Evolutionary conservation across 1,140 invertebrate species (phyloP).

Genomic region (Lepidurus couesii): DNA sequence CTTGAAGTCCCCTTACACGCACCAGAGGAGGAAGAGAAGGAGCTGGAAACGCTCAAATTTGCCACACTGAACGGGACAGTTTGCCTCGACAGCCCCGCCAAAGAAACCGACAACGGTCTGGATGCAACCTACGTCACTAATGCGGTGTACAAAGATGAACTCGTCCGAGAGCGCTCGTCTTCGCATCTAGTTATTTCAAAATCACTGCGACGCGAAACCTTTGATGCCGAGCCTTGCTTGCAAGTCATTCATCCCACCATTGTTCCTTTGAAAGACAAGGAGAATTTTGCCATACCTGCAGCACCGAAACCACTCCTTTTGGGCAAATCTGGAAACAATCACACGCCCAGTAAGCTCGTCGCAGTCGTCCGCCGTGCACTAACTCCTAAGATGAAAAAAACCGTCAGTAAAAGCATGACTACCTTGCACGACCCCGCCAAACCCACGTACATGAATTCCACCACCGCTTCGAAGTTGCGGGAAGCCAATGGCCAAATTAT

Average conservation of each 20-base stretch:
- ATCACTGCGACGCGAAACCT: neutral
- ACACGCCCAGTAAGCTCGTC: neutral
- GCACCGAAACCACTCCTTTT: neutral
- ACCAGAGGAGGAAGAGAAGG: neutral
- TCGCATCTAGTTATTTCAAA: neutral
- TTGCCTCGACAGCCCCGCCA: neutral
- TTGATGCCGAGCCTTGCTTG: neutral
- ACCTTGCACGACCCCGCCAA: conserved; percentile 14
- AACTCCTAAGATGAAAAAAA: neutral
- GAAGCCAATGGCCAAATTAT: conserved; percentile 1
- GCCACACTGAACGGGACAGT: neutral
- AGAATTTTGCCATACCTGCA: conserved; percentile 10
- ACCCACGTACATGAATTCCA: conserved; percentile 18
- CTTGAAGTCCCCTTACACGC: neutral
- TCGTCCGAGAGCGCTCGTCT: neutral
- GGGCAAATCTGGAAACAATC: neutral
- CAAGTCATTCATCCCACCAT: neutral
- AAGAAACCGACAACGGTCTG: neutral
- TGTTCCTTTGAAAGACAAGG: conserved; percentile 15
- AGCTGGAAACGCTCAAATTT: neutral
- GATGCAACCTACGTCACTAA: neutral
- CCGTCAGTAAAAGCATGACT: neutral
- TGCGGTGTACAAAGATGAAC: neutral
- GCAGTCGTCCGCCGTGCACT: neutral
- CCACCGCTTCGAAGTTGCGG: conserved; percentile 27